These are phyloP conservation scores for Aptenodytes forsteri DNA, from an alignment of 2,113 vertebrate species.

Conservation along the genomic window DNA sequence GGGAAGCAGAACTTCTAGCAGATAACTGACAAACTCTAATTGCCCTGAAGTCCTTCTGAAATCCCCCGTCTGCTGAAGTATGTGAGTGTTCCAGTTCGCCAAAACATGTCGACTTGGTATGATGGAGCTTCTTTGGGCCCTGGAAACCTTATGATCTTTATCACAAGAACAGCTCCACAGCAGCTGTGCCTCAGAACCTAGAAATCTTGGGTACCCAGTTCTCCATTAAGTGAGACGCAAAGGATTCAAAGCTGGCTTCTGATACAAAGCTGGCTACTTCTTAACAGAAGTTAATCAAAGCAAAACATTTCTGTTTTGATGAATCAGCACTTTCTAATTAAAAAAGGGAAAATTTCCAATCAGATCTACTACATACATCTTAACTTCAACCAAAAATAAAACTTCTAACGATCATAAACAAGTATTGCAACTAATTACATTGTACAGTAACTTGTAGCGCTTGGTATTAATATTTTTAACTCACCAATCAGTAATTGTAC, in stretches of 20 bases:
- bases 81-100: neutral
- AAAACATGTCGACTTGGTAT: rapidly evolving
- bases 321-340: neutral
- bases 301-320: neutral
- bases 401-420: rapidly evolving
- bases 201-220: neutral
- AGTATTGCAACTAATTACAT: neutral
- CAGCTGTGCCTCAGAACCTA: neutral
- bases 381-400: neutral
- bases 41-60: neutral
- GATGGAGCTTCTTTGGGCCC: neutral
- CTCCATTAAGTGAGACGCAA: neutral
- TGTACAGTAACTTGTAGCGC: neutral
- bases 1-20: neutral
- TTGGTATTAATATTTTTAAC: neutral
- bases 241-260: neutral
- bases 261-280: neutral
- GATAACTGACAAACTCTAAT: neutral
- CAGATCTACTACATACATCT: rapidly evolving
- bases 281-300: neutral
- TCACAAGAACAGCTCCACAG: neutral
- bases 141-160: neutral
- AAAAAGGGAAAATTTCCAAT: neutral
- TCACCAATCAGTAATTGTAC: slow-evolving; percentile 86
- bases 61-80: neutral